A percentile compares a stretch with the other conserved stretches of the same genome.
Conservation (phyloP, 2,797 vertebrate genomes). For the Gymnocypris eckloni region DNA sequence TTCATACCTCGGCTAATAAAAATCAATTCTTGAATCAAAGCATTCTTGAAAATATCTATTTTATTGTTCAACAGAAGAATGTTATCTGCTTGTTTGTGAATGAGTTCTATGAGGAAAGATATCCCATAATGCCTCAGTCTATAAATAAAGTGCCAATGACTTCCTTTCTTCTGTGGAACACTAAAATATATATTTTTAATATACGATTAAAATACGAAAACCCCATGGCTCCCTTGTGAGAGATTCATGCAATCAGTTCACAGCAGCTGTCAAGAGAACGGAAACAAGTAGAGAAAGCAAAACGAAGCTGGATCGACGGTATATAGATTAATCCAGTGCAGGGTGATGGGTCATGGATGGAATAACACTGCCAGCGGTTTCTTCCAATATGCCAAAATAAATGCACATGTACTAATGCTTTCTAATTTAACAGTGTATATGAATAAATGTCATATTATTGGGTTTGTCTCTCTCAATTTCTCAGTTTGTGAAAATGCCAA, state of each 20-base stretch:
- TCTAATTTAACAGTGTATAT: background rate
- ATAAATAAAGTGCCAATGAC: background rate
- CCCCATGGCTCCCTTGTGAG: conserved; percentile 5
- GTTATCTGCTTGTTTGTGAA: background rate
- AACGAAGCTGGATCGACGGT: background rate
- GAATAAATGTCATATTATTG: background rate
- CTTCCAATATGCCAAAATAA: background rate
- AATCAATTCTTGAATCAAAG: background rate
- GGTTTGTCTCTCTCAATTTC: background rate
- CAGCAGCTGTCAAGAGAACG: conserved; percentile 44
- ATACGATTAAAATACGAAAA: too few relatives aligned
- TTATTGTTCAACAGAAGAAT: background rate
- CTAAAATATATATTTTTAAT: background rate
- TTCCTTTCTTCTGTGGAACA: background rate
- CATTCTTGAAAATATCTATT: background rate
- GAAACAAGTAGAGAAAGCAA: conserved; percentile 5
- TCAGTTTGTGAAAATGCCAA: background rate
- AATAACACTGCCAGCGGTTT: conserved; percentile 9
- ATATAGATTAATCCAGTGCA: conserved; percentile 54
- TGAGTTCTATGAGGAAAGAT: background rate
- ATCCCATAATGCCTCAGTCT: background rate
- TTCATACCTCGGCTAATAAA: background rate
- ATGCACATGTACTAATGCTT: background rate
- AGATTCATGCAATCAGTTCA: conserved; percentile 47
- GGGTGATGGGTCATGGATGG: conserved; percentile 18